These are phyloP conservation scores for Peromyscus melanophrys DNA, from an alignment of 2,797 vertebrate genomes.

Conservation along the genomic window DNA sequence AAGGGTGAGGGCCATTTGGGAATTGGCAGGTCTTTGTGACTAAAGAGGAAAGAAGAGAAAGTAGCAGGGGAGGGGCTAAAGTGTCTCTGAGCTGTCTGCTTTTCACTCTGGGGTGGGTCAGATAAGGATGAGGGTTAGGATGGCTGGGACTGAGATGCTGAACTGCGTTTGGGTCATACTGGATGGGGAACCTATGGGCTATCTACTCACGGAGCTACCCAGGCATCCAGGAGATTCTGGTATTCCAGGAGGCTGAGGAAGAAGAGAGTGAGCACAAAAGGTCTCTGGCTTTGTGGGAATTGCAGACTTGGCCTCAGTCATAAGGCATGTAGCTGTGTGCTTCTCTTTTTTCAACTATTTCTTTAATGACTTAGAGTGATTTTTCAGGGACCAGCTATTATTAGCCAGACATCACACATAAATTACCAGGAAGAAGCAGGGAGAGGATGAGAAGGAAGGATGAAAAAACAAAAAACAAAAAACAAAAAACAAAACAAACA, in stretches of 20 bases:
- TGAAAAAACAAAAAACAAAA: not conserved
- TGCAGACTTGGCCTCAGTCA: not conserved
- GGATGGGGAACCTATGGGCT: not conserved
- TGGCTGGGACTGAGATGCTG: not conserved
- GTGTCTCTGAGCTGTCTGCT: not conserved
- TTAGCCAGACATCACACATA: not conserved
- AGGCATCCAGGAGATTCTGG: not conserved
- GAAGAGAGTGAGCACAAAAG: rapidly evolving
- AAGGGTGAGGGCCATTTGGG: not conserved
- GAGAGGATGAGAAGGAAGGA: not conserved
- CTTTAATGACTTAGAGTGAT: not conserved
- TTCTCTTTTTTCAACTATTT: not conserved
- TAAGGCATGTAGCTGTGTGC: not conserved
- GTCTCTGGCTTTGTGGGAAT: not conserved
- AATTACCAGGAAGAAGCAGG: not conserved
- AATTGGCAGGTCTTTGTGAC: not conserved
- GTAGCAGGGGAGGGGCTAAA: no score
- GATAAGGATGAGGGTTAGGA: not conserved
- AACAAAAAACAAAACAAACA: no score
- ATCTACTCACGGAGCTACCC: not conserved
- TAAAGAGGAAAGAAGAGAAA: not conserved
- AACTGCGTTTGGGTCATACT: not conserved
- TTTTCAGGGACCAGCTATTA: not conserved
- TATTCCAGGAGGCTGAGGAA: not conserved
- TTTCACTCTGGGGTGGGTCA: not conserved